Evolutionary conservation across 2,888 invertebrate genomes (phyloP).

Genomic region (Toxonevra muliebris): DNA sequence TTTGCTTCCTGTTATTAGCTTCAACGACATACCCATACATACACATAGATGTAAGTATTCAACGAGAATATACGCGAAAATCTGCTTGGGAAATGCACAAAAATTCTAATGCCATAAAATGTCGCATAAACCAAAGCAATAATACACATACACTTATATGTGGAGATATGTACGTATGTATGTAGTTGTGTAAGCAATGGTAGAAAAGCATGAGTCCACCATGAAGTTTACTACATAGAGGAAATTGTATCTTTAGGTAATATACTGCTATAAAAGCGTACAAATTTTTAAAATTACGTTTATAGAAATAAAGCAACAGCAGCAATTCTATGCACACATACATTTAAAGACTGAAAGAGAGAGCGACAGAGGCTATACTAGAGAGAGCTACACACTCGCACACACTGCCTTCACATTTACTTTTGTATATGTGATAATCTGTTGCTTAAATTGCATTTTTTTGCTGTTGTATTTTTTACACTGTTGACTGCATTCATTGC

Average conservation of each 20-base stretch:
- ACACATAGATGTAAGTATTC: background rate
- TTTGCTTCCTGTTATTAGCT: too few species aligned
- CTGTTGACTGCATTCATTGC: too few species aligned
- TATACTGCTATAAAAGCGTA: too few species aligned
- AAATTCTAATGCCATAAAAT: too few species aligned
- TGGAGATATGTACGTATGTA: background rate
- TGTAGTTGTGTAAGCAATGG: background rate
- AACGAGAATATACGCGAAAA: background rate
- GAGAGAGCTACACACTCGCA: too few species aligned
- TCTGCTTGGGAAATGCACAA: conserved; percentile 7
- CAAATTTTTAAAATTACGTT: background rate
- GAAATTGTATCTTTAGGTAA: too few species aligned
- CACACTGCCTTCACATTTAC: background rate
- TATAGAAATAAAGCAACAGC: background rate
- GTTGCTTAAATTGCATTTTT: conserved; percentile 17
- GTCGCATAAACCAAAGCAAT: too few species aligned
- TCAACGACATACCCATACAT: background rate
- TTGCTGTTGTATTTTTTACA: background rate
- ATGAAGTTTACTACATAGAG: background rate
- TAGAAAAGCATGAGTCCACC: conserved; percentile 1
- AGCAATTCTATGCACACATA: background rate
- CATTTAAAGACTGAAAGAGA: too few species aligned
- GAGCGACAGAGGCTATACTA: too few species aligned
- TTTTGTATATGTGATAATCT: conserved; percentile 15
- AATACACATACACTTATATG: background rate